Evolutionary conservation across 2,888 invertebrate genomes (phyloP).

Genomic region (Drosophila peninsularis): DNA sequence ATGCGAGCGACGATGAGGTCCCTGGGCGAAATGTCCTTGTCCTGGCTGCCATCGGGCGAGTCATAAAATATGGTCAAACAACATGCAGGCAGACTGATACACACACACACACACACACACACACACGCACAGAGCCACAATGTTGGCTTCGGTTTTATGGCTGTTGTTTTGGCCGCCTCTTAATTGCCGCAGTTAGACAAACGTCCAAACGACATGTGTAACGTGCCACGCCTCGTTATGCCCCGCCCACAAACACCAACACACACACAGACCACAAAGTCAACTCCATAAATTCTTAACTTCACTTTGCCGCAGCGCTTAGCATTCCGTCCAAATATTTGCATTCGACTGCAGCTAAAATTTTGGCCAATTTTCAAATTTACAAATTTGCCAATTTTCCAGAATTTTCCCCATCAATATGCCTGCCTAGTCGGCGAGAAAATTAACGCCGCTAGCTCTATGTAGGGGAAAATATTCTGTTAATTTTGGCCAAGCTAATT

Average conservation of each 20-base stretch:
- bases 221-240: slow-evolving; percentile 33
- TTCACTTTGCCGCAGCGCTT: slow-evolving; percentile 25
- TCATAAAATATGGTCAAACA: slow-evolving; percentile 70
- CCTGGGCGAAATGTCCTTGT: slow-evolving; percentile 60
- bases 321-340: slow-evolving; percentile 57
- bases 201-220: slow-evolving; percentile 56
- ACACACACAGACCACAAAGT: slow-evolving; percentile 12
- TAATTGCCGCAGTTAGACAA: slow-evolving; percentile 75
- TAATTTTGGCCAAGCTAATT: slow-evolving; percentile 68
- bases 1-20: slow-evolving; percentile 27
- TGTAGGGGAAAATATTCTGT: slow-evolving; percentile 49
- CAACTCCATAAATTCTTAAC: slow-evolving; percentile 61
- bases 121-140: slow-evolving; percentile 8
- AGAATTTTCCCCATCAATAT: slow-evolving; percentile 17
- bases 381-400: not conserved
- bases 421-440: slow-evolving; percentile 5
- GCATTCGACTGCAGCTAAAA: slow-evolving; percentile 52
- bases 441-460: slow-evolving; percentile 23
- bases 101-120: slow-evolving; percentile 21
- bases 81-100: slow-evolving; percentile 9
- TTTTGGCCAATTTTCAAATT: slow-evolving; percentile 37
- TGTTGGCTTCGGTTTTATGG: slow-evolving; percentile 58
- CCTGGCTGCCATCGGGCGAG: slow-evolving; percentile 32
- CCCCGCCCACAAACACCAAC: slow-evolving; percentile 2
- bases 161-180: slow-evolving; percentile 53